Percentiles rank a stretch among this genome's conserved stretches.
Conservation (phyloP, 1,140 invertebrate genomes). For the Hyphantria cunea region DNA sequence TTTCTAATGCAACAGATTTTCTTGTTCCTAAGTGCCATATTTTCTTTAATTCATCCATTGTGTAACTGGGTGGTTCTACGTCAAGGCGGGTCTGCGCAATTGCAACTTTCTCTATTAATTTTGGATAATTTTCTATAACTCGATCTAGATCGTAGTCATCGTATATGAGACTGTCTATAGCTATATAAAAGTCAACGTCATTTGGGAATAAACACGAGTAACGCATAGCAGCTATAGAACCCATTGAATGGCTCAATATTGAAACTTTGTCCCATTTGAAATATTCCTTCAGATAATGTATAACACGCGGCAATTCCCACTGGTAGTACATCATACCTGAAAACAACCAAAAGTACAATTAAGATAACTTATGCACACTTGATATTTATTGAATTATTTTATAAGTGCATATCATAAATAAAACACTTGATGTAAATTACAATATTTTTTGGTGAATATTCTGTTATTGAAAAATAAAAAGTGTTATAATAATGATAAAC, state of each 20-base stretch:
- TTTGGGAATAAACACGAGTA: slow-evolving; percentile 84
- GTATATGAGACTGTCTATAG: slow-evolving; percentile 84
- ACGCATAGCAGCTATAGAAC: slow-evolving; percentile 82
- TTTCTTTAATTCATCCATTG: slow-evolving; percentile 82
- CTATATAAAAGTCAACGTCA: slow-evolving; percentile 83
- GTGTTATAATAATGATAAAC: too few relatives aligned
- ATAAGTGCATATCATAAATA: too few relatives aligned
- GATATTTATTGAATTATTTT: too few relatives aligned
- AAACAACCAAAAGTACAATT: slow-evolving; percentile 40
- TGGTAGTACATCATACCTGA: slow-evolving; percentile 83
- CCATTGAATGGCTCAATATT: slow-evolving; percentile 87
- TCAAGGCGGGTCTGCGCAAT: slow-evolving; percentile 64
- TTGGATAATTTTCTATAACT: slow-evolving; percentile 56
- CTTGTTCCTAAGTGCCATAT: slow-evolving; percentile 77
- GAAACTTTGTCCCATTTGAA: slow-evolving; percentile 87
- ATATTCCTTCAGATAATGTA: slow-evolving; percentile 83
- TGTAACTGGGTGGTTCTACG: slow-evolving; percentile 83
- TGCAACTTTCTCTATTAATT: slow-evolving; percentile 72
- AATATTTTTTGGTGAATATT: too few relatives aligned
- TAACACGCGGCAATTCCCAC: slow-evolving; percentile 80
- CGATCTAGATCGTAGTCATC: slow-evolving; percentile 74
- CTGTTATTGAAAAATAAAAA: too few relatives aligned
- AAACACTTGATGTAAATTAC: too few relatives aligned
- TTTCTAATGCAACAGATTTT: slow-evolving; percentile 80
- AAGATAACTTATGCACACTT: neutral